These are phyloP conservation scores for Atta cephalotes DNA, from an alignment of 1,140 invertebrate species.

Conservation along the genomic window DNA sequence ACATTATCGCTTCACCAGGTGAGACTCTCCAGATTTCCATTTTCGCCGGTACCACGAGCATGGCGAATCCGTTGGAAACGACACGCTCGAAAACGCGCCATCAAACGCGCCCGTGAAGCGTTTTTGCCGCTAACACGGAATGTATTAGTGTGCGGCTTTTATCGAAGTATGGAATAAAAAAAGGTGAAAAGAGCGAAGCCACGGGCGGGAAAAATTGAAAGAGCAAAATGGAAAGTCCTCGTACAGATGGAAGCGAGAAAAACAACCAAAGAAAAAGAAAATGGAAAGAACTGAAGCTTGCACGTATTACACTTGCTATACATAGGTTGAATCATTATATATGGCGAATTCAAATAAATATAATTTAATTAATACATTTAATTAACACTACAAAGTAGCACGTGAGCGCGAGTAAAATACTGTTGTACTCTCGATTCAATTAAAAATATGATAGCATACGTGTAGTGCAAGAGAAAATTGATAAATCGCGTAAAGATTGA, in stretches of 20 bases:
- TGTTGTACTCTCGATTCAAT: background rate
- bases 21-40: slow-evolving; percentile 48
- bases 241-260: background rate
- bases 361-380: background rate
- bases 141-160: slow-evolving; percentile 54
- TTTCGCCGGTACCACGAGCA: slow-evolving; percentile 42
- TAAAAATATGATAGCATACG: background rate
- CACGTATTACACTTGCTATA: slow-evolving; percentile 33
- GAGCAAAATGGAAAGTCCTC: slow-evolving; percentile 13
- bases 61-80: slow-evolving; percentile 52
- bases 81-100: slow-evolving; percentile 43
- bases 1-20: slow-evolving; percentile 48
- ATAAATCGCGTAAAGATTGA: background rate
- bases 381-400: slow-evolving; percentile 48
- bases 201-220: slow-evolving; percentile 25
- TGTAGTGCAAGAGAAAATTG: background rate
- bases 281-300: slow-evolving; percentile 22
- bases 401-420: background rate
- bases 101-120: slow-evolving; percentile 23
- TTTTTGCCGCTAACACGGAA: slow-evolving; percentile 42
- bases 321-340: slow-evolving; percentile 23
- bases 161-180: slow-evolving; percentile 8
- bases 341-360: slow-evolving; percentile 21
- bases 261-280: background rate
- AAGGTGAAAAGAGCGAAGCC: background rate